Evolutionary conservation across 2,113 vertebrate genomes (phyloP), one percentile per base, ranked within the genome.

Genomic region (Calcarius ornatus): DNA sequence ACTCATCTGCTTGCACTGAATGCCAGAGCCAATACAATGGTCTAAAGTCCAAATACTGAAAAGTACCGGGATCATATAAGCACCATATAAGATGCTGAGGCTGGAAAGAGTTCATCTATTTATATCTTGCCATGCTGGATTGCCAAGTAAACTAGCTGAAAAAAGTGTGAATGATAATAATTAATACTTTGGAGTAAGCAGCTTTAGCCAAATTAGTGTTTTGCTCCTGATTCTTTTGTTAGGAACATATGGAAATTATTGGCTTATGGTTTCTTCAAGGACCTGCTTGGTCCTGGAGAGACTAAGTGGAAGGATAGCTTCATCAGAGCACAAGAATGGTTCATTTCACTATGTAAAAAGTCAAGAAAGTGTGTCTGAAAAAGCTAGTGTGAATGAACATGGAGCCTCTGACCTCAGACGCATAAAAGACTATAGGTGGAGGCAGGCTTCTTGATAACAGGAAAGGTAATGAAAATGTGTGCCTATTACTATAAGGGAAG

Each of bases 401-500:
- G 12, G 9, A 64, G 5, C 15, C 16, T 63, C 43, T 72, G 35
- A 69, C 8, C 28, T 72, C 35, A 50, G 30, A 27, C 31, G 40
- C 12, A 15, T 28, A 7, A 42, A 89, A 70, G 14, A 13, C 12
- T 31, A 15, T 19, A 47, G 9, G 24, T 57, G 3, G 21, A 83
- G 17, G 5, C n/a, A 10, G 25, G 33, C 15, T 73, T 78, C 30
- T 22, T 17, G 19, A 8, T 35, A 33, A 78, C 47, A 73, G 10
- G 6, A 78, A 65, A 14, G 8, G 4, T 60, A 60, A 78, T 4
- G 3, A 42, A 78, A 81, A 56, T 15, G 7, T 54, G 14, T 15
- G 2, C 5, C 28, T 6, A 0, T 72, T 90, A 60, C 25, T 60
- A 4, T 31, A 45, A 59, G 8, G 1, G 4, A n/a, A 27, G 5